A percentile compares a stretch with the other conserved stretches of the same genome.
Conservation (phyloP, 30 jellyfish, hydroid and myxozoan species). For the Pelagia noctiluca region DNA sequence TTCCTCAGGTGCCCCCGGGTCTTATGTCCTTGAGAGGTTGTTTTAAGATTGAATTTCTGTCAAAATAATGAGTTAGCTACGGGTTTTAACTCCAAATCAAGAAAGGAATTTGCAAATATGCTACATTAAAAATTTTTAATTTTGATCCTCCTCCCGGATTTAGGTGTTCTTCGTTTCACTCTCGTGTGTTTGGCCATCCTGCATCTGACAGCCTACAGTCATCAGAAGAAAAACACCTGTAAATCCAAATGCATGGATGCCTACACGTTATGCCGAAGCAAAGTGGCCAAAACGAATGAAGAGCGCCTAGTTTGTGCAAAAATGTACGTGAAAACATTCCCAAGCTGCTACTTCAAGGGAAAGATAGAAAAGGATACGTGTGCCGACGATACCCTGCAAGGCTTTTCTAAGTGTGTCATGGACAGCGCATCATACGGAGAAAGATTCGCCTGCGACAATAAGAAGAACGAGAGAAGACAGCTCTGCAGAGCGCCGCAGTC, state of each 20-base stretch:
- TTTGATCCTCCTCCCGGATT: not conserved
- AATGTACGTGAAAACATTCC: not conserved
- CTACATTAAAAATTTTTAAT: not conserved
- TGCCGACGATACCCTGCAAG: not conserved
- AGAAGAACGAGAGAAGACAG: not conserved
- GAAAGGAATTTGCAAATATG: not conserved
- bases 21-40: too few species aligned
- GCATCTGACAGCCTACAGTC: not conserved
- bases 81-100: not conserved
- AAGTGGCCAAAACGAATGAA: not conserved
- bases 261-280: not conserved
- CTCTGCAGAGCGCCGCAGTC: not conserved
- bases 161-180: not conserved
- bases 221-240: not conserved
- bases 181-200: not conserved
- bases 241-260: constrained; percentile 12
- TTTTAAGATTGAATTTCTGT: not conserved
- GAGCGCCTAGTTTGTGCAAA: not conserved
- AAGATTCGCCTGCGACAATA: not conserved
- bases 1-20: too few species aligned
- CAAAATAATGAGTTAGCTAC: not conserved
- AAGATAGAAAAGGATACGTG: not conserved
- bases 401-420: not conserved
- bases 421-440: not conserved
- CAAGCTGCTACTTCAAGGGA: constrained; percentile 1